Evolutionary conservation across 2,888 invertebrate species (phyloP), one percentile per base, ranked within the genome.

Genomic region (Deilephila elpenor): DNA sequence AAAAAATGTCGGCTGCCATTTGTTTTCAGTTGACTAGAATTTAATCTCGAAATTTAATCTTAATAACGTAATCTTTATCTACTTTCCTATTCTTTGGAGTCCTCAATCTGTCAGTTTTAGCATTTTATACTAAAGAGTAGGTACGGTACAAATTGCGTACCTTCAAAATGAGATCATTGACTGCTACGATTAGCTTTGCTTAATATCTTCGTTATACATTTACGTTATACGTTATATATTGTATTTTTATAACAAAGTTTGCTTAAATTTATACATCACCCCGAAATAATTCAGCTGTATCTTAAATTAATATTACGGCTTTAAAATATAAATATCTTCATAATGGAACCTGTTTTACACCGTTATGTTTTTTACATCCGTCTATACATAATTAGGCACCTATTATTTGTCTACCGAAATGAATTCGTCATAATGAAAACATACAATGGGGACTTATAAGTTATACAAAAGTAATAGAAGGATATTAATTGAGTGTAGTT

Each of bases 141-240:
- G 25, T 25, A 25, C 25, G 1, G 25, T 25, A 25, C 25, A 25
- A 25, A 25, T 25, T 37, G 44, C 64, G 51, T 67, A 67, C 29
- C n/a, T 64, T 37, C 37, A 37, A 20, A 64, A 64, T 64, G 14
- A 64, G 20, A 64, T 64, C 34, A 64, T 37, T 64, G 7, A 34
- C 61, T 19, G 4, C 8, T 1, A 37, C 37, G 8, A 37, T 37
- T 8, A 8, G 37, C 37, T 44, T 44, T 44, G 14, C 44, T 11
- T 44, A 11, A 44, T 14, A 44, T 44, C 32, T 2, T 32, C 32
- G 32, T 32, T 1, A 32, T 32, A 32, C 5, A 32, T 32, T 32
- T 32, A 32, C 25, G n/a, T n/a, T n/a, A n/a, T n/a, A n/a, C n/a
- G n/a, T n/a, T n/a, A 25, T 25, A 37, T 37, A 44, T 44, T 44